Percentiles rank a stretch among this genome's conserved stretches.
Conservation (phyloP, 2,888 invertebrate species). For the Apomyelois bistriatella region DNA sequence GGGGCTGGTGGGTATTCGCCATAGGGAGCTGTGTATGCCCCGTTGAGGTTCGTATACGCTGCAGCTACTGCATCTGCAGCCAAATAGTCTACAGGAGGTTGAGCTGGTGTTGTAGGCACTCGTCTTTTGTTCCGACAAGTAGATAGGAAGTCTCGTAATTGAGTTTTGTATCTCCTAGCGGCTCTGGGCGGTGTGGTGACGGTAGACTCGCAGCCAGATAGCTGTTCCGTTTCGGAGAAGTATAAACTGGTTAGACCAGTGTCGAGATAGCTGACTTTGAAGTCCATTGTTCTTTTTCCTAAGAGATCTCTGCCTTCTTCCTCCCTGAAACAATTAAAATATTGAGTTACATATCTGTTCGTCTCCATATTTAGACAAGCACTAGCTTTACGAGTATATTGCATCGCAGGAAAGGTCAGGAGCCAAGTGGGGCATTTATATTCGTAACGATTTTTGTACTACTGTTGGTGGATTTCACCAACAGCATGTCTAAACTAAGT, state of each 20-base stretch:
- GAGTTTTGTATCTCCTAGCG: conserved; percentile 95
- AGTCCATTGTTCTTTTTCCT: conserved; percentile 99
- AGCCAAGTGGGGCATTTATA: too few relatives aligned
- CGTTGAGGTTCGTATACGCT: conserved; percentile 89
- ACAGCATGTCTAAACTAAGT: too few relatives aligned
- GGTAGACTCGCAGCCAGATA: conserved; percentile 81
- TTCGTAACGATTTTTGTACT: too few relatives aligned
- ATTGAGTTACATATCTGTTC: too few relatives aligned
- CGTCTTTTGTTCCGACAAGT: conserved; percentile 93
- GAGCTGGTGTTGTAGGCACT: conserved; percentile 76
- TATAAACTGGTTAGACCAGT: conserved; percentile 95
- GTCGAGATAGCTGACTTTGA: conserved; percentile 98
- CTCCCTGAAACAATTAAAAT: conserved; percentile 83
- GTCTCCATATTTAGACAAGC: too few relatives aligned
- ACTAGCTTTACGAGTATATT: too few relatives aligned
- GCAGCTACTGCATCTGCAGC: conserved; percentile 85
- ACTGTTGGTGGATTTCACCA: too few relatives aligned
- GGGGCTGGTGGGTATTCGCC: conserved; percentile 85
- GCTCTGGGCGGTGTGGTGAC: conserved; percentile 88
- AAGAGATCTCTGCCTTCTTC: conserved; percentile 98
- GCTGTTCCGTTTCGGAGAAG: conserved; percentile 91
- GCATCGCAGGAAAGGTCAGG: too few relatives aligned
- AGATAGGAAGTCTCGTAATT: conserved; percentile 94
- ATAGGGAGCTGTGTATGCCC: conserved; percentile 90
- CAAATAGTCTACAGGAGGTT: conserved; percentile 85